phyloP scores from a whole-genome alignment of 1,140 invertebrate genomes.

The Procambarus virginalis region DNA sequence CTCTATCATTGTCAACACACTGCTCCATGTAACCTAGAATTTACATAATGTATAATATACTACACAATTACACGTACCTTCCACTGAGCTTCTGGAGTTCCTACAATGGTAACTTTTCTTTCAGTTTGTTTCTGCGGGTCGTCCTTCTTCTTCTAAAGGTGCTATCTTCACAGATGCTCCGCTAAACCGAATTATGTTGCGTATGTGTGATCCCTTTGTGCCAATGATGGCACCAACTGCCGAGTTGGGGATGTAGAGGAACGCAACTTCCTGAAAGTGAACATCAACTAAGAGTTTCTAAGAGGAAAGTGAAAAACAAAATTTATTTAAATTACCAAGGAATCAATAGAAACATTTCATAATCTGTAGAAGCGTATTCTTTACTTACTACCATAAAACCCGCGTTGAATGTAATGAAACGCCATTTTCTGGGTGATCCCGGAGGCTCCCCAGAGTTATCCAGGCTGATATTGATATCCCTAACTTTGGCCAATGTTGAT shows the following conservation, averaged over 20 bases:
- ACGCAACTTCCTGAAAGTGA: conserved; percentile 86
- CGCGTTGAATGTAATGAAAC: too few relatives aligned
- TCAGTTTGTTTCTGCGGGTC: conserved; percentile 89
- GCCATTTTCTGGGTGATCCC: too few relatives aligned
- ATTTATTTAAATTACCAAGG: too few relatives aligned
- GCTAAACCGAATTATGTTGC: conserved; percentile 97
- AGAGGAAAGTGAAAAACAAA: too few relatives aligned
- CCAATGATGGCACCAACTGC: conserved; percentile 98
- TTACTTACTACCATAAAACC: too few relatives aligned
- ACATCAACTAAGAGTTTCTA: background rate
- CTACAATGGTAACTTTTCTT: conserved; percentile 94
- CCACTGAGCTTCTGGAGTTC: conserved; percentile 94
- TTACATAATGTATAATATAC: background rate
- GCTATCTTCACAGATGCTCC: conserved; percentile 96
- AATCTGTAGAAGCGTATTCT: too few relatives aligned
- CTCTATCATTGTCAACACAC: too few relatives aligned
- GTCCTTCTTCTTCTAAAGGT: conserved; percentile 85
- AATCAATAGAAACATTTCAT: too few relatives aligned
- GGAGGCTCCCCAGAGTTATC: too few relatives aligned
- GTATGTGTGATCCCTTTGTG: conserved; percentile 95
- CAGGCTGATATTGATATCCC: too few relatives aligned
- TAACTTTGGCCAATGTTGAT: too few relatives aligned
- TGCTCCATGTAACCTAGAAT: background rate
- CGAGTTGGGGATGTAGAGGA: conserved; percentile 96
- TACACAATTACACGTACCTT: conserved; percentile 80